Percentiles rank a stretch among this genome's conserved stretches.
Evolutionary conservation across 2,797 vertebrate genomes (phyloP).

Genomic region (Alca torda): DNA sequence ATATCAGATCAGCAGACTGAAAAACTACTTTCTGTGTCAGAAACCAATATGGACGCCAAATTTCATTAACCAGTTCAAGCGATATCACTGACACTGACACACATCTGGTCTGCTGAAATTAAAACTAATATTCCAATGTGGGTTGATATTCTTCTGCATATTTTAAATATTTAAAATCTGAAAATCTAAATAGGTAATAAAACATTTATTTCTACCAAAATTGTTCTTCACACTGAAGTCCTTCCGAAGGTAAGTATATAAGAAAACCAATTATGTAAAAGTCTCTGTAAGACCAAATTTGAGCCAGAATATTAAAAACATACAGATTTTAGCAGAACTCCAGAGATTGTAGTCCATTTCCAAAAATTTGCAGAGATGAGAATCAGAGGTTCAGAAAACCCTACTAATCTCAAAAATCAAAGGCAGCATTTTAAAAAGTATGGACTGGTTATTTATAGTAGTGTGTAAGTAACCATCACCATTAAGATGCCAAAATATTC

Average conservation of each 20-base stretch:
- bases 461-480: background rate
- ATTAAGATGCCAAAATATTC: background rate
- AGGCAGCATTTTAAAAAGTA: background rate
- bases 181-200: background rate
- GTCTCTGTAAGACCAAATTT: background rate
- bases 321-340: constrained; percentile 1
- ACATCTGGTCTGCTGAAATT: background rate
- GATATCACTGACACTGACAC: background rate
- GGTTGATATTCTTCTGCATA: background rate
- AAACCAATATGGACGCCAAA: background rate
- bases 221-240: background rate
- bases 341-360: background rate
- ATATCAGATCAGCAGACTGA: background rate
- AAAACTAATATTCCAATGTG: background rate
- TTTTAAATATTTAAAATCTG: background rate
- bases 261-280: constrained; percentile 13
- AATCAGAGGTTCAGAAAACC: background rate
- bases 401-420: background rate
- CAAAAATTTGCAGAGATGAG: background rate
- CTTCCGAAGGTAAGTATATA: background rate
- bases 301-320: constrained; percentile 6
- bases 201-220: background rate
- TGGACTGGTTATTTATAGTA: background rate
- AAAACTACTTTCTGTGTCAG: background rate
- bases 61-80: background rate